Conservation (phyloP, 2,797 vertebrate genomes). For the Botia kubotai region DNA sequence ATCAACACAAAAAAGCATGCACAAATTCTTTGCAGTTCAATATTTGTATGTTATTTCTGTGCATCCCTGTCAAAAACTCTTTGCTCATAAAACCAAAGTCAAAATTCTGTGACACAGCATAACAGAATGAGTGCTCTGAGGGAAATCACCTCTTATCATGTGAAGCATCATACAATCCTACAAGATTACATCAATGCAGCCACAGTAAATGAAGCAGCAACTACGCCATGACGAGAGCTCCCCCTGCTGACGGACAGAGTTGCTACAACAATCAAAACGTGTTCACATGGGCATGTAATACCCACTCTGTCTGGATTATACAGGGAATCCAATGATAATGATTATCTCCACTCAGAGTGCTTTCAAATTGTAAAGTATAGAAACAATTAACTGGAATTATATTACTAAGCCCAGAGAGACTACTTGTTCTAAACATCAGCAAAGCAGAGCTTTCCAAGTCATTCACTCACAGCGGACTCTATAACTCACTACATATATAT, state of each 20-base stretch:
- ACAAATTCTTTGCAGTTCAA: neutral
- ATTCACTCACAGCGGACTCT: neutral
- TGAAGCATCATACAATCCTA: conserved; percentile 29
- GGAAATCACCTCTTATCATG: conserved; percentile 39
- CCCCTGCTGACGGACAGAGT: conserved; percentile 31
- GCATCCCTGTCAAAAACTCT: neutral
- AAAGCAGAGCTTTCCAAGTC: neutral
- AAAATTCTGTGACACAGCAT: conserved; percentile 15
- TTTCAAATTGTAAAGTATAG: conserved; percentile 16
- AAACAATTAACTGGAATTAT: conserved; percentile 38
- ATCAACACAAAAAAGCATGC: neutral
- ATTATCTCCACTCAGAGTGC: conserved; percentile 31
- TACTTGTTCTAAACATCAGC: conserved; percentile 30
- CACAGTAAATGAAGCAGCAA: conserved; percentile 22
- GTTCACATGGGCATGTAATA: conserved; percentile 15
- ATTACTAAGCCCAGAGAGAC: neutral
- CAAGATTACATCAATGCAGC: conserved; percentile 22
- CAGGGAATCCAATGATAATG: conserved; percentile 23
- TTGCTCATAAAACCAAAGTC: neutral
- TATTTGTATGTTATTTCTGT: neutral
- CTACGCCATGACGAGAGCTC: conserved; percentile 16
- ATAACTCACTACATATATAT: neutral
- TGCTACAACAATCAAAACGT: conserved; percentile 1
- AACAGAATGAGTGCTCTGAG: conserved; percentile 26
- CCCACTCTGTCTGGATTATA: conserved; percentile 34